Evolutionary conservation across 2,888 invertebrate species (phyloP), one percentile per base, ranked within the genome.

Genomic region (Pherbina coryleti): DNA sequence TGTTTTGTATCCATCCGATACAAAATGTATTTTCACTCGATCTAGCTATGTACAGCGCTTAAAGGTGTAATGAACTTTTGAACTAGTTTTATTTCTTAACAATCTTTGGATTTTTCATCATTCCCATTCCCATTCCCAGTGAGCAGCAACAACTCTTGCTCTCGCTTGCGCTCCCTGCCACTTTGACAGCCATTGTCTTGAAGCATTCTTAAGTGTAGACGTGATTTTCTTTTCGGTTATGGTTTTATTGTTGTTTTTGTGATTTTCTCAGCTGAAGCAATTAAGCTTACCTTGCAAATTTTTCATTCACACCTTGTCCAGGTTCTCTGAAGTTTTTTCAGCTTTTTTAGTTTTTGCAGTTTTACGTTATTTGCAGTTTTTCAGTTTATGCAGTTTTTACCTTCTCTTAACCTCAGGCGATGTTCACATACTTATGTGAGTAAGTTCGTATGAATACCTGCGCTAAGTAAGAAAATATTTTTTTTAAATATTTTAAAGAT

Each of bases 21-120:
- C 60, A 28, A 9, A 14, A 49, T 31, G 3, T 14, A 19, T 72
- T n/a, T n/a, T 55, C 55, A 19, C 55, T 60, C 57, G 22, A 28
- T 31, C 57, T 71, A 57, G 74, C 69, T 60, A 25, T 55, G 53
- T 72, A 19, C 44, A 72, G 76, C 55, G 72, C 76, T 67, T 79
- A 57, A 22, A 60, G 79, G 79, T 82, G 74, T 84, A 78, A 82
- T 86, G 85, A 85, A 86, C 85, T 85, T 86, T 86, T 85, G 87
- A 85, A 86, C 85, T 86, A 85, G 86, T 83, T 85, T 86, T 31
- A 28, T 37, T 55, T 25, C 49, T 37, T 57, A 69, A 34, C 49
- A 74, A 53, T 64, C 57, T 57, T 57, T 22, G 17, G 11, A 44
- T 14, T 22, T 8, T 22, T 19, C 66, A 19, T 66, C 9, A 64